Conservation (phyloP, 1,140 invertebrate genomes). For the Drosophila baimaii region DNA sequence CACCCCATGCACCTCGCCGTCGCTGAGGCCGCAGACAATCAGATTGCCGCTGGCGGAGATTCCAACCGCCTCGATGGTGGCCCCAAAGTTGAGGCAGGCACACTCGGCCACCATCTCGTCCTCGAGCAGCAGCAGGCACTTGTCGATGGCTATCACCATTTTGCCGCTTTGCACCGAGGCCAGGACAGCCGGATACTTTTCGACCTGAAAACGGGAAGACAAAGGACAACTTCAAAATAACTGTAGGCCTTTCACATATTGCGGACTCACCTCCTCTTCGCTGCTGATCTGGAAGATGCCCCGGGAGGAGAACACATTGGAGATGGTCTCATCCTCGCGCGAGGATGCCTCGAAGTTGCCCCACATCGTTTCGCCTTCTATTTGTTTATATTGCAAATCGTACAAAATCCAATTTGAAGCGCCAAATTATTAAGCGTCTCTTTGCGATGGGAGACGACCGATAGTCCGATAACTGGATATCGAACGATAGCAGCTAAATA, state of each 20-base stretch:
- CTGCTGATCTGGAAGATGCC: constrained; percentile 78
- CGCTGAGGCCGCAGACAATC: constrained; percentile 74
- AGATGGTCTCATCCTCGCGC: constrained; percentile 79
- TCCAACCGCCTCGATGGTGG: constrained; percentile 70
- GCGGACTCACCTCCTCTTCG: constrained; percentile 57
- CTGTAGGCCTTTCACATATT: background rate
- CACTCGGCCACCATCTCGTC: constrained; percentile 78
- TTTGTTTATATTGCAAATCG: background rate
- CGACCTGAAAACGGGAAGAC: constrained; percentile 42
- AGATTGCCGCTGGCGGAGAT: constrained; percentile 73
- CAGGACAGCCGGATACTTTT: constrained; percentile 58
- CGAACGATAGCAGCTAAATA: background rate
- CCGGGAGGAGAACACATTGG: constrained; percentile 76
- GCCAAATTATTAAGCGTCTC: constrained; percentile 70
- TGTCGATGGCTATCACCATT: constrained; percentile 79
- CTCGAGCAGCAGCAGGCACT: constrained; percentile 74
- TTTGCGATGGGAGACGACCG: background rate
- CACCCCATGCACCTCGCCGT: constrained; percentile 80
- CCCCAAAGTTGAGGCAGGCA: constrained; percentile 64
- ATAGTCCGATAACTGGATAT: constrained; percentile 4
- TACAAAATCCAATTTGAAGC: constrained; percentile 53
- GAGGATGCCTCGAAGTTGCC: constrained; percentile 75
- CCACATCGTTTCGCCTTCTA: constrained; percentile 63
- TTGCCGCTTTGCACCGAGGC: constrained; percentile 72
- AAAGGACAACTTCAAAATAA: constrained; percentile 11